These are phyloP conservation scores for Gasteruption jaculator DNA, from an alignment of 2,888 invertebrate genomes.

Conservation along the genomic window DNA sequence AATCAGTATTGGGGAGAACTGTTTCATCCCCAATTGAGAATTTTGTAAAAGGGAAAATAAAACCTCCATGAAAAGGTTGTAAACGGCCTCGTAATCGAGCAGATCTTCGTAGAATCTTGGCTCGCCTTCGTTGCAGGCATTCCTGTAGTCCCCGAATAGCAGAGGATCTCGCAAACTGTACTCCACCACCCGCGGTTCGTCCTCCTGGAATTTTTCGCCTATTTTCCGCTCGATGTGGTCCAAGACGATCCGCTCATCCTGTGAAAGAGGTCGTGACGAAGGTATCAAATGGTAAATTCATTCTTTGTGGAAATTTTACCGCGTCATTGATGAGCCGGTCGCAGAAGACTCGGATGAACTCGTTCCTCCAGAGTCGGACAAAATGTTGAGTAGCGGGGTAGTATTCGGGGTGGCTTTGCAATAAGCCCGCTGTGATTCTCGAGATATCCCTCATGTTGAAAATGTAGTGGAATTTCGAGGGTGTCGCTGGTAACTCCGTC, in stretches of 20 bases:
- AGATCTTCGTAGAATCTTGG: conserved; percentile 83
- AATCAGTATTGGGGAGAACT: conserved; percentile 18
- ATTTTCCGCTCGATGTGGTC: conserved; percentile 61
- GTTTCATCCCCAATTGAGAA: neutral
- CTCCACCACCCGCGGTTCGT: conserved; percentile 56
- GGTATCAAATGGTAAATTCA: too few relatives aligned
- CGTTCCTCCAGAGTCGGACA: conserved; percentile 86
- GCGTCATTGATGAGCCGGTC: conserved; percentile 74
- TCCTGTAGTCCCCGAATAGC: conserved; percentile 84
- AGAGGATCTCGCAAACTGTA: conserved; percentile 78
- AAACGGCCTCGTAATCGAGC: conserved; percentile 85
- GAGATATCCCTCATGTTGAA: conserved; percentile 91
- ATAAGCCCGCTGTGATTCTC: conserved; percentile 76
- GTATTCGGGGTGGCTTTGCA: conserved; percentile 68
- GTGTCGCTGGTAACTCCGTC: conserved; percentile 80
- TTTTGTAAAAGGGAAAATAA: neutral
- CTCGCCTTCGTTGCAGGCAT: conserved; percentile 77
- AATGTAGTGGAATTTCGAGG: conserved; percentile 91
- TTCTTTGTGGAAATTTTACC: too few relatives aligned
- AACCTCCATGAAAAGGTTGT: conserved; percentile 84
- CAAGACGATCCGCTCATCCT: conserved; percentile 66
- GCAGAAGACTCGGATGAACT: conserved; percentile 80
- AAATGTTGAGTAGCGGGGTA: conserved; percentile 68
- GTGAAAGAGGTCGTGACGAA: conserved; percentile 14
- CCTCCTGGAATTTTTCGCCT: conserved; percentile 54